phyloP scores from a whole-genome alignment of 2,113 vertebrate genomes.

The Gavia stellata region DNA sequence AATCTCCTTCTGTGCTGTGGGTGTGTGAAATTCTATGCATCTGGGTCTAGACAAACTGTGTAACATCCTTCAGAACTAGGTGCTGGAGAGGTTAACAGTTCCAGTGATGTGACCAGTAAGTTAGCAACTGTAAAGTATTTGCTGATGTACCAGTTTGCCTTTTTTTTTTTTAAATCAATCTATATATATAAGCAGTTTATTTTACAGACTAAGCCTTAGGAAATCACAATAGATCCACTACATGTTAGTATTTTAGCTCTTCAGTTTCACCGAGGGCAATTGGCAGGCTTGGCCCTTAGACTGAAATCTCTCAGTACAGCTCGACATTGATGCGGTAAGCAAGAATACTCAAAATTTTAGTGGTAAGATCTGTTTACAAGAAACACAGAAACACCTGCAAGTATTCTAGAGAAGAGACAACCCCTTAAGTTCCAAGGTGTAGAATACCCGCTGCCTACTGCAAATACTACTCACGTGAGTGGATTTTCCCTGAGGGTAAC shows the following conservation, averaged over 20 bases:
- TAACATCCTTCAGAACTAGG: neutral
- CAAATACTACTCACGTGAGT: conserved; percentile 15
- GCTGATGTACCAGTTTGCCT: neutral
- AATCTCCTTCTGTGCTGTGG: neutral
- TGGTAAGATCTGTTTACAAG: neutral
- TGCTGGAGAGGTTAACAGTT: neutral
- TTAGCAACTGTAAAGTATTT: neutral
- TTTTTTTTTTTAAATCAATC: neutral
- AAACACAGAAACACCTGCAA: conserved; percentile 4
- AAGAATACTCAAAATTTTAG: neutral
- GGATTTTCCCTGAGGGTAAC: conserved; percentile 24
- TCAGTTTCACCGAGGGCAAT: neutral
- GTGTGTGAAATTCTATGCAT: neutral
- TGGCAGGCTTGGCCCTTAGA: neutral
- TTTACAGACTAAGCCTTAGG: neutral
- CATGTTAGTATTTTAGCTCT: neutral
- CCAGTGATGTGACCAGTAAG: neutral
- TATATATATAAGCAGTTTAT: neutral
- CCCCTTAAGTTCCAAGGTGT: neutral
- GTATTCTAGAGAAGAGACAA: neutral
- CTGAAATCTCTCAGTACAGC: neutral
- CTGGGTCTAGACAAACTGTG: neutral
- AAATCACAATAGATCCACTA: neutral
- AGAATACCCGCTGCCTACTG: neutral
- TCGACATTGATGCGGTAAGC: neutral